phyloP scores from a whole-genome alignment of 2,797 vertebrate genomes.

The Sarcoramphus papa region DNA sequence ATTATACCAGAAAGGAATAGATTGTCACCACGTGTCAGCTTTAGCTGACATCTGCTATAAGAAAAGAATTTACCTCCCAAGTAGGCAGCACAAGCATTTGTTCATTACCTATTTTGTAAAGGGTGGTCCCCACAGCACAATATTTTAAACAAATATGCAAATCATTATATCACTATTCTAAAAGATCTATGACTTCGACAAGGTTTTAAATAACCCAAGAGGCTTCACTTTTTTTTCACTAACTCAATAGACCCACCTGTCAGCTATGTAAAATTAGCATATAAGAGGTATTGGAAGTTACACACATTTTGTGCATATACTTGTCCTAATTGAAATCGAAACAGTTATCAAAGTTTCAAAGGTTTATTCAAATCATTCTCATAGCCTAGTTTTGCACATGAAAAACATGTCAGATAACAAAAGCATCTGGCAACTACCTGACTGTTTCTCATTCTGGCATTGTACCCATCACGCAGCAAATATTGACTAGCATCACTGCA shows the following conservation, averaged over 20 bases:
- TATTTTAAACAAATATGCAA: constrained; percentile 77
- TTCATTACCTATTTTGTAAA: constrained; percentile 58
- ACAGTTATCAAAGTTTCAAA: constrained; percentile 27
- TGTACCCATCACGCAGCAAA: not conserved
- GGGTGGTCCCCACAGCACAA: constrained; percentile 50
- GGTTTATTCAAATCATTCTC: constrained; percentile 46
- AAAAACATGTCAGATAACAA: not conserved
- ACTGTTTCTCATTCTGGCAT: not conserved
- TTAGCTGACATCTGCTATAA: constrained; percentile 42
- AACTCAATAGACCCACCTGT: constrained; percentile 67
- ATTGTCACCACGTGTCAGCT: constrained; percentile 44
- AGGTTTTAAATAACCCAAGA: constrained; percentile 73
- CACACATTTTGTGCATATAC: not conserved
- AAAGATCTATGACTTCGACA: constrained; percentile 64
- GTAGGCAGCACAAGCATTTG: constrained; percentile 54
- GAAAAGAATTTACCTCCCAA: not conserved
- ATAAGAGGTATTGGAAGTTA: constrained; percentile 41
- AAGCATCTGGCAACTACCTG: not conserved
- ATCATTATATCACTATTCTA: constrained; percentile 71
- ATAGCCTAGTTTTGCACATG: not conserved
- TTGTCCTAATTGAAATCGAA: constrained; percentile 9
- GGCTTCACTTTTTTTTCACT: constrained; percentile 5
- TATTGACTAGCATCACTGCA: not conserved
- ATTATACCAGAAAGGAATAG: constrained; percentile 2
- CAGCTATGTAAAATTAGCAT: constrained; percentile 53